Base-by-base conservation (phyloP, 2,888 invertebrate genomes). In the Zhuqinia jingwanae region DNA sequence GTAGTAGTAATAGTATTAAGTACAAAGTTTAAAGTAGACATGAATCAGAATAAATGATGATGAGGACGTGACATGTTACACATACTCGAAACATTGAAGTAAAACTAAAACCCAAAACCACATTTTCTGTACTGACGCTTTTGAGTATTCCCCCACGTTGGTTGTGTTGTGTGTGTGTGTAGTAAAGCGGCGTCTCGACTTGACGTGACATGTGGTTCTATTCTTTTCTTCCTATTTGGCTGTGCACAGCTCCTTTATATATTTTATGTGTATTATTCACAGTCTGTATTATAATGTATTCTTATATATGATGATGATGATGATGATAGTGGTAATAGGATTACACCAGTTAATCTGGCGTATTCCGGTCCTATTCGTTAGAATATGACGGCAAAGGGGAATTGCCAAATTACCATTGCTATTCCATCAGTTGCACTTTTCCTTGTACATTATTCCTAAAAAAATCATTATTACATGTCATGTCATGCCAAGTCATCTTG, bases 201-300 rank as follows among this genome's bases (percentile, higher is more conserved):
- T 53, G 53, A 75, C 75, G 53, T 53, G 75, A 56, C 75, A 75
- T 53, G 73, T 75, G 75, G 75, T 75, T 75, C 45, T 45, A 13
- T 36, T 3, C 25, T 2, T 25, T 58, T 58, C n/a, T n/a, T n/a
- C n/a, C n/a, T n/a, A n/a, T n/a, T n/a, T n/a, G n/a, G n/a, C n/a
- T n/a, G n/a, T n/a, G n/a, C n/a, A n/a, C n/a, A n/a, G n/a, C n/a
- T n/a, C n/a, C n/a, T n/a, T n/a, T n/a, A n/a, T n/a, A n/a, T n/a
- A n/a, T n/a, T n/a, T n/a, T n/a, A n/a, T n/a, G n/a, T n/a, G n/a
- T n/a, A n/a, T n/a, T n/a, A n/a, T n/a, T n/a, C n/a, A n/a, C n/a
- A n/a, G n/a, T n/a, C n/a, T 53, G 20, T 53, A 20, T 10, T 53
- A 17, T 17, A 53, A 20, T 20, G 20, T 2, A 58, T 22, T 0